Percentiles rank a stretch among this genome's conserved stretches.
phyloP scores from a whole-genome alignment of 1,140 invertebrate species.

The Lerema accius region DNA sequence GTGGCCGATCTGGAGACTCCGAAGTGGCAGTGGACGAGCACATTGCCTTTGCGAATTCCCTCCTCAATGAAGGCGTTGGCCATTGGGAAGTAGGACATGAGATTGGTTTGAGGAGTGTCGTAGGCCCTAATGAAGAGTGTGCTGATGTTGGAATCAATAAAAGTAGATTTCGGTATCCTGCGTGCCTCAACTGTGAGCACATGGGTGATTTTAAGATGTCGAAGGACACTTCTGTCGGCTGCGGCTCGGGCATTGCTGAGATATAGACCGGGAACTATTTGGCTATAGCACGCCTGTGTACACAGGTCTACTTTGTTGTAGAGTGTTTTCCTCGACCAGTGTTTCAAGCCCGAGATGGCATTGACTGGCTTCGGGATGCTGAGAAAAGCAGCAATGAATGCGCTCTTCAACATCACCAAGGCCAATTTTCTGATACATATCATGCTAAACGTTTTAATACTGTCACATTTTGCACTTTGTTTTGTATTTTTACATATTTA shows the following conservation, averaged over 20 bases:
- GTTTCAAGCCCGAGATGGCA: conserved; percentile 59
- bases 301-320: conserved; percentile 71
- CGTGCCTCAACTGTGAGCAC: conserved; percentile 71
- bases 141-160: conserved; percentile 58
- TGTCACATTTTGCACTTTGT: conserved; percentile 52
- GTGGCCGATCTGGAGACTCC: conserved; percentile 97
- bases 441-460: conserved; percentile 44
- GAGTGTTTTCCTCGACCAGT: conserved; percentile 60
- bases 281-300: conserved; percentile 69
- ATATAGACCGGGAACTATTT: conserved; percentile 72
- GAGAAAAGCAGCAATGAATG: conserved; percentile 64
- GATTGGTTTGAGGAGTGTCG: conserved; percentile 71
- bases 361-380: conserved; percentile 61
- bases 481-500: conserved; percentile 40
- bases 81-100: conserved; percentile 76
- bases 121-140: conserved; percentile 75
- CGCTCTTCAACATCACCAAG: conserved; percentile 69
- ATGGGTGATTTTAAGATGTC: conserved; percentile 73
- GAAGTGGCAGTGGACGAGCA: conserved; percentile 97
- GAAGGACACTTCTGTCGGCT: conserved; percentile 58
- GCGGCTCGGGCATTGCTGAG: conserved; percentile 74
- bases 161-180: conserved; percentile 65
- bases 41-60: conserved; percentile 82
- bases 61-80: conserved; percentile 75
- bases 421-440: conserved; percentile 51